Evolutionary conservation across 2,888 invertebrate species (phyloP), one percentile per base, ranked within the genome.

Genomic region (Pomacea canaliculata): DNA sequence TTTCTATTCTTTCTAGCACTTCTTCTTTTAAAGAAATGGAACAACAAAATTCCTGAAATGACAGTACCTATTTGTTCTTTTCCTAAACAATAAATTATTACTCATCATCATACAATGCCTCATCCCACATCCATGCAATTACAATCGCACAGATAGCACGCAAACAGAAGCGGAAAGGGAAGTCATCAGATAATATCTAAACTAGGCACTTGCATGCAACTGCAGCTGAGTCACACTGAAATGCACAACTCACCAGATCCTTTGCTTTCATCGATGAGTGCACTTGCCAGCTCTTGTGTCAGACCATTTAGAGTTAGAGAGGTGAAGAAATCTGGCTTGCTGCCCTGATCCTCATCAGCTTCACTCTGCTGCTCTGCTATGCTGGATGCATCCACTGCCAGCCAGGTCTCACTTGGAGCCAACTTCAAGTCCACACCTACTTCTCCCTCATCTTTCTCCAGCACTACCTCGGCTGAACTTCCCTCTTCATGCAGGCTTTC

Each of bases 211-310:
- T 56, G 16, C 12, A 56, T 13, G 16, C 51, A 56, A 56, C 51
- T 56, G 16, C 8, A 5, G 8, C 51, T 13, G 7, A 51, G 16
- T 56, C 51, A 37, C 37, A 37, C 37, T 5, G 8, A 56, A 56
- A 56, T 16, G 16, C 59, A 68, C 49, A 69, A 27, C 69, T 70
- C 66, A 70, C 56, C 63, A 23, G 63, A 63, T 27, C 27, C 23
- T 63, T n/a, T n/a, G 19, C 19, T n/a, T 59, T 77, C 82, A 70
- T 80, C 83, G 49, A 87, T 88, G 70, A 89, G 84, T 51, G 85
- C 85, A 80, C 84, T 88, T 59, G 88, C 88, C 73, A 89, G 80
- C 76, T 89, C 89, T 74, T 85, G 85, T 62, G 86, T 87, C 77
- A 89, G 82, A 70, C 89, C 89, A 82, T 89, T 89, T 74, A 88